Conservation (phyloP, 2,113 vertebrate genomes). For the Lepidothrix coronata region DNA sequence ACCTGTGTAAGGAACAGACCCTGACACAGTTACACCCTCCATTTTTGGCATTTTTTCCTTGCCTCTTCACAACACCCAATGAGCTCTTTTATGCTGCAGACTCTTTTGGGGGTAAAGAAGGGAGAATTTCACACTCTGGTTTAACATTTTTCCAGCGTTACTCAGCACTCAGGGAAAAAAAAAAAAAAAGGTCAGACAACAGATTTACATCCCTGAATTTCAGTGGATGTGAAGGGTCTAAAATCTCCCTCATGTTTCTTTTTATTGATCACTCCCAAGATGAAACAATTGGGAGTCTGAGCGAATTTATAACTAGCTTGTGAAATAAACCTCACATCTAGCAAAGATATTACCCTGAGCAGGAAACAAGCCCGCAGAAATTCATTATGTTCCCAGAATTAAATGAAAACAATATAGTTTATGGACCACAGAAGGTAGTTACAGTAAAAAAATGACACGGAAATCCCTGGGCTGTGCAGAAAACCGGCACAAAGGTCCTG, state of each 20-base stretch:
- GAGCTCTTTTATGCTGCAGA: neutral
- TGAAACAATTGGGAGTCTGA: conserved; percentile 43
- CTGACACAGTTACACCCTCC: neutral
- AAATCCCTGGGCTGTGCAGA: neutral
- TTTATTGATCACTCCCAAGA: conserved; percentile 66
- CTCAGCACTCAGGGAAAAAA: conserved; percentile 7
- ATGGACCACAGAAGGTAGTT: conserved; percentile 54
- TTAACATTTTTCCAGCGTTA: conserved; percentile 29
- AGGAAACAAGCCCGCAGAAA: conserved; percentile 68
- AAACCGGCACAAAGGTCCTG: neutral
- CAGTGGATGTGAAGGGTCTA: conserved; percentile 60
- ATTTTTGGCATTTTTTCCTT: neutral
- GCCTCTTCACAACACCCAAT: neutral
- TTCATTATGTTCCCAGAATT: conserved; percentile 65
- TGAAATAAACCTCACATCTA: conserved; percentile 66
- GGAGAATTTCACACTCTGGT: neutral
- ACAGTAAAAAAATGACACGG: conserved; percentile 23
- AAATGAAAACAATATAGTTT: conserved; percentile 69
- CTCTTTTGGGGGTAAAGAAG: neutral
- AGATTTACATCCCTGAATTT: conserved; percentile 56
- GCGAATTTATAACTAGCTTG: conserved; percentile 62
- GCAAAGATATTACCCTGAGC: conserved; percentile 52
- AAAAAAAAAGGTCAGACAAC: neutral
- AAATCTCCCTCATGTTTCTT: conserved; percentile 52
- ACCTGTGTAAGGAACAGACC: neutral